Base-by-base conservation (phyloP, 2,888 invertebrate species). In the Eupithecia vulgata region DNA sequence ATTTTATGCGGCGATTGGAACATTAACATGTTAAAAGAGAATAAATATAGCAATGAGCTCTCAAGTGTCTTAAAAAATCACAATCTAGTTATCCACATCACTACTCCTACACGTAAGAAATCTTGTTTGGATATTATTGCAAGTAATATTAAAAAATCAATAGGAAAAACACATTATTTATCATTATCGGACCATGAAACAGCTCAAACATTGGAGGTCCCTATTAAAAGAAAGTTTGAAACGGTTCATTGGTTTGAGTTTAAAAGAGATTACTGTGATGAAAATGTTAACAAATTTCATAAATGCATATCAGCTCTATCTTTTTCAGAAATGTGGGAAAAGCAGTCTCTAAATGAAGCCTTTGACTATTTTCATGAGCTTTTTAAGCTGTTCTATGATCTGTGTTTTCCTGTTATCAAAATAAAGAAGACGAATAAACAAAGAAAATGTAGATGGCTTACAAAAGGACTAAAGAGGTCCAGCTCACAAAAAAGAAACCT, bases 1-100 rank as follows among this genome's bases (percentile, higher is more conserved):
- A 61, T 61, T 5, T 61, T 61, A 61, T 61, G 61, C 34, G 61
- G 61, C 7, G 64, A 64, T n/a, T 64, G 64, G 64, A 64, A 64
- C n/a, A 64, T 64, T 37, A 37, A 64, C 21, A 35, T 40, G 7
- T 6, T 64, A 37, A 64, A 35, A 64, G n/a, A 10, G 3, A 64
- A 64, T 64, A 64, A 64, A 37, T 37, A 64, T 7, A 64, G 64
- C 17, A 5, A 64, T 15, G 35, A 64, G n/a, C 37, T 64, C 1
- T 35, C 8, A 35, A 64, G 64, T n/a, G 40, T 64, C n/a, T 64
- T 40, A 37, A 64, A 61, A 61, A 61, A 61, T 34, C 13, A 34
- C 6, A 61, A 61, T 35, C 1, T 61, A 2, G 30, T 35, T n/a
- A 40, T 35, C 8, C 40, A 64, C n/a, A 37, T 64, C n/a, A 40